These are phyloP conservation scores for Mellilla xanthometata DNA, from an alignment of 2,888 invertebrate genomes.

Conservation along the genomic window DNA sequence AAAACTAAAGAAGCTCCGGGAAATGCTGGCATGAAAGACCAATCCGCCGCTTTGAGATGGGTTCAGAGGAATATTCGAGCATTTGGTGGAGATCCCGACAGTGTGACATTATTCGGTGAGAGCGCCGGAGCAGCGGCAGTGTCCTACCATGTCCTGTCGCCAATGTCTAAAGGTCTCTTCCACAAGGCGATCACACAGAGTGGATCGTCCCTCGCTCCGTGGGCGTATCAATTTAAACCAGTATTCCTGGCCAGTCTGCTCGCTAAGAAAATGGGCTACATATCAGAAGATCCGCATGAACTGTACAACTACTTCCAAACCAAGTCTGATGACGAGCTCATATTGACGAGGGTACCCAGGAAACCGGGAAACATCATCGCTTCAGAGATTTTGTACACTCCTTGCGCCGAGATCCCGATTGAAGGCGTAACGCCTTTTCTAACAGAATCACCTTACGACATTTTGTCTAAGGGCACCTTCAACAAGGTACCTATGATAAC, in stretches of 20 bases:
- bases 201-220: constrained; percentile 58
- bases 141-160: constrained; percentile 60
- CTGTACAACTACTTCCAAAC: constrained; percentile 53
- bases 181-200: constrained; percentile 67
- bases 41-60: constrained; percentile 64
- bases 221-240: constrained; percentile 60
- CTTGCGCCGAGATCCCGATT: constrained; percentile 55
- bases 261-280: constrained; percentile 54
- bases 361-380: constrained; percentile 46
- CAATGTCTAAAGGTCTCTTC: constrained; percentile 65
- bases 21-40: constrained; percentile 65
- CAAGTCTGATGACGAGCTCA: constrained; percentile 53
- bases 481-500: constrained; percentile 65
- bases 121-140: constrained; percentile 66
- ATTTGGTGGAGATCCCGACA: constrained; percentile 63
- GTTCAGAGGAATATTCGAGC: constrained; percentile 53
- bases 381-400: constrained; percentile 56
- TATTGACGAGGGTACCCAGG: constrained; percentile 57
- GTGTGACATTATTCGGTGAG: constrained; percentile 65
- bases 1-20: constrained; percentile 65
- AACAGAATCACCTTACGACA: constrained; percentile 51
- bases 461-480: constrained; percentile 49
- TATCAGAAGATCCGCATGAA: constrained; percentile 51
- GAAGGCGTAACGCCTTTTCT: constrained; percentile 64
- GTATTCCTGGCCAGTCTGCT: constrained; percentile 55